A percentile compares a stretch with the other conserved stretches of the same genome.
Conservation (phyloP, 2,797 vertebrate species). For the Danio tinwini region DNA sequence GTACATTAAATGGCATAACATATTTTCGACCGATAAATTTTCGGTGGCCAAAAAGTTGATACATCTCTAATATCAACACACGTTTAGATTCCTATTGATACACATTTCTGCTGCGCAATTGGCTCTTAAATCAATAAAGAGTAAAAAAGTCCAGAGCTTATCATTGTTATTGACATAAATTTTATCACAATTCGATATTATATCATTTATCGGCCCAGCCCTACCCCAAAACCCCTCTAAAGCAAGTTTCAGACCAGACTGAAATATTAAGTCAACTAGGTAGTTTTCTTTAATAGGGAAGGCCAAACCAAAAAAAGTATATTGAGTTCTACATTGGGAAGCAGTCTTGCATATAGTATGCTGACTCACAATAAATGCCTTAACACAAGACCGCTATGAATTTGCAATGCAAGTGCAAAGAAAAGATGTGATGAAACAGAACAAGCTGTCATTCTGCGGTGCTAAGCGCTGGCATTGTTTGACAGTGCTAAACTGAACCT, state of each 20-base stretch:
- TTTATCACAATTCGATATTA: too few relatives aligned
- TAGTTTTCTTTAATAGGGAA: not conserved
- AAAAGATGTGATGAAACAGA: slow-evolving; percentile 35
- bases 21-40: too few relatives aligned
- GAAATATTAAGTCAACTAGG: not conserved
- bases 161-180: too few relatives aligned
- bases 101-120: too few relatives aligned
- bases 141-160: too few relatives aligned
- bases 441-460: slow-evolving; percentile 46
- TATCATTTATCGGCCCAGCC: too few relatives aligned
- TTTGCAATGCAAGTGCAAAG: not conserved
- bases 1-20: too few relatives aligned
- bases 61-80: too few relatives aligned
- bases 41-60: too few relatives aligned
- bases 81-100: too few relatives aligned
- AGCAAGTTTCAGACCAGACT: not conserved
- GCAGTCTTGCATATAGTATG: not conserved
- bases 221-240: too few relatives aligned
- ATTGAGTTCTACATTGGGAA: slow-evolving; percentile 19
- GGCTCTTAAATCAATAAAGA: too few relatives aligned
- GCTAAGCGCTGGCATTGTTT: slow-evolving; percentile 48
- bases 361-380: slow-evolving; percentile 26
- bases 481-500: slow-evolving; percentile 56
- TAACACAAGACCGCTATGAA: slow-evolving; percentile 10
- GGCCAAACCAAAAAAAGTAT: not conserved